phyloP scores from a whole-genome alignment of 2,113 vertebrate species.

The Scytalopus superciliaris region DNA sequence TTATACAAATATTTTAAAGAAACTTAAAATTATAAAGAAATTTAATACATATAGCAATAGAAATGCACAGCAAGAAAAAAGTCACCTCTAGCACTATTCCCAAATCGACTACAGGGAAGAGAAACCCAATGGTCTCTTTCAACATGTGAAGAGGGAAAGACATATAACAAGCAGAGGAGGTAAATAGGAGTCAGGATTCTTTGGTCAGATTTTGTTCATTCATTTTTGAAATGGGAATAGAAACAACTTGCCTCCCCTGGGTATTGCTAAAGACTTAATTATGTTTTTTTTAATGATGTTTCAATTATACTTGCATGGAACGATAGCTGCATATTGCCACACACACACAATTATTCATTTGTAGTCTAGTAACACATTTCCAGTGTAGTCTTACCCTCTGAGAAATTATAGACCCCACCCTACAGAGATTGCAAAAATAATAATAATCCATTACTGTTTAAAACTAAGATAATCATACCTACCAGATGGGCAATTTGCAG shows the following conservation, averaged over 20 bases:
- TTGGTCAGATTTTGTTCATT: slow-evolving; percentile 52
- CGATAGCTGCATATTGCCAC: slow-evolving; percentile 32
- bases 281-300: slow-evolving; percentile 41
- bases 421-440: slow-evolving; percentile 22
- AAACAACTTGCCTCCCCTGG: slow-evolving; percentile 31
- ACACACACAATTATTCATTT: slow-evolving; percentile 54
- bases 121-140: not conserved
- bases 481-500: slow-evolving; percentile 27
- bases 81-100: not conserved
- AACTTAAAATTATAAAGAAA: not conserved
- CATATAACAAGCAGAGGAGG: not conserved
- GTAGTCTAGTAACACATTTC: slow-evolving; percentile 29
- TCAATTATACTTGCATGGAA: slow-evolving; percentile 53
- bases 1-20: not conserved
- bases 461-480: slow-evolving; percentile 33
- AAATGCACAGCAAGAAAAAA: not conserved
- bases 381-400: slow-evolving; percentile 15
- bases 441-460: slow-evolving; percentile 6
- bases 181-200: slow-evolving; percentile 14
- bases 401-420: slow-evolving; percentile 37
- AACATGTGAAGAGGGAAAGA: not conserved
- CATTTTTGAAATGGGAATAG: slow-evolving; percentile 48
- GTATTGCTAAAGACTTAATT: slow-evolving; percentile 64
- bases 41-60: not conserved
- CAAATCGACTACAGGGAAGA: slow-evolving; percentile 12